Percentiles rank a stretch among this genome's conserved stretches.
These are phyloP conservation scores for Hippopotamus amphibius DNA, from an alignment of 2,113 vertebrate genomes.

Conservation along the genomic window DNA sequence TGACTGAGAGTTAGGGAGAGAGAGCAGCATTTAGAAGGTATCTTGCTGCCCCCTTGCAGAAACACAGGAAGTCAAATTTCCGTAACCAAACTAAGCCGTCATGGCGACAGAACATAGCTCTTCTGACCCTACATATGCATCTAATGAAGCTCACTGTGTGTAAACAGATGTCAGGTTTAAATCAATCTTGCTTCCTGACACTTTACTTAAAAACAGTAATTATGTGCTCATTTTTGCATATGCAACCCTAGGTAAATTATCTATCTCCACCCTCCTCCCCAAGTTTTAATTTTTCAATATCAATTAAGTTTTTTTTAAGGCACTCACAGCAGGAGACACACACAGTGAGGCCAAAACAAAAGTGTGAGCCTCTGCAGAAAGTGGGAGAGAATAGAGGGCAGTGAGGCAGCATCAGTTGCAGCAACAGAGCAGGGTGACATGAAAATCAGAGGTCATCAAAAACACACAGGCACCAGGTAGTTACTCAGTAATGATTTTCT, in stretches of 20 bases:
- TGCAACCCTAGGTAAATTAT: conserved; percentile 69
- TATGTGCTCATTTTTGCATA: conserved; percentile 74
- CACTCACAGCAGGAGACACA: conserved; percentile 35
- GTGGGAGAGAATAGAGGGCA: neutral
- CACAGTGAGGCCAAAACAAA: conserved; percentile 19
- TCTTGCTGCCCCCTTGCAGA: conserved; percentile 35
- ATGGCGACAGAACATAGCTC: neutral
- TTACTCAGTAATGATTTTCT: no score
- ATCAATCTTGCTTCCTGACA: conserved; percentile 81
- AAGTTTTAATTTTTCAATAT: conserved; percentile 81
- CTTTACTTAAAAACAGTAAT: conserved; percentile 80
- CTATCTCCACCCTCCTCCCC: conserved; percentile 64
- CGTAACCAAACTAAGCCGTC: conserved; percentile 37
- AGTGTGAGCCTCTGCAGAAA: neutral
- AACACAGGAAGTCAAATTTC: conserved; percentile 50
- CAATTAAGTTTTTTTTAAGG: conserved; percentile 68
- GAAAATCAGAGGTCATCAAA: neutral
- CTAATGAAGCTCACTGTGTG: conserved; percentile 76
- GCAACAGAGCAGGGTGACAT: neutral
- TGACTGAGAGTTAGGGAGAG: neutral
- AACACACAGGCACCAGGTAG: neutral
- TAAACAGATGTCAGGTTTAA: conserved; percentile 80
- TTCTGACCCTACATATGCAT: conserved; percentile 58
- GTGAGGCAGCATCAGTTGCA: neutral
- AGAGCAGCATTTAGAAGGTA: neutral